Percentiles rank a stretch among this genome's conserved stretches.
Evolutionary conservation across 1,140 invertebrate genomes (phyloP).

Genomic region (Drosophila simulans): DNA sequence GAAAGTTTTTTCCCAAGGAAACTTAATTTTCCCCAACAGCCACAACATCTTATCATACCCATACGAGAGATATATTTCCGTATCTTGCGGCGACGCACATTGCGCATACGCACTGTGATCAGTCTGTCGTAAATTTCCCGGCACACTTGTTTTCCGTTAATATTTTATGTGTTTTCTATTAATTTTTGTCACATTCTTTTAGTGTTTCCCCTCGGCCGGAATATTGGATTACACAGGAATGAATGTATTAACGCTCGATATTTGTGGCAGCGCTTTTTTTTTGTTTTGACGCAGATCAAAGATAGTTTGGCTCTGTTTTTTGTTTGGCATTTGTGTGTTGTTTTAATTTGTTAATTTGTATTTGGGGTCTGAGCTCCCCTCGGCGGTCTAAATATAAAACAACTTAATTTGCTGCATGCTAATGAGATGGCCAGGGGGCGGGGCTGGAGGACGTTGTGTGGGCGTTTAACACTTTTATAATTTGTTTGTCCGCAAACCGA

Average conservation of each 20-base stretch:
- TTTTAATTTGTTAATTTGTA: slow-evolving; percentile 80
- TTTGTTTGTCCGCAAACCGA: slow-evolving; percentile 47
- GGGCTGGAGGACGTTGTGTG: slow-evolving; percentile 45
- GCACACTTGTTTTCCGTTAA: slow-evolving; percentile 41
- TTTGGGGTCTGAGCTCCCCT: slow-evolving; percentile 26
- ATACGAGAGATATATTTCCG: slow-evolving; percentile 4
- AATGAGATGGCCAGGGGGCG: slow-evolving; percentile 45
- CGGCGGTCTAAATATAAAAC: slow-evolving; percentile 67
- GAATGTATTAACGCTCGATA: slow-evolving; percentile 55
- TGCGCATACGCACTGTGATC: slow-evolving; percentile 70
- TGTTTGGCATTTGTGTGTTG: slow-evolving; percentile 24
- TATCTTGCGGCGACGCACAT: slow-evolving; percentile 15
- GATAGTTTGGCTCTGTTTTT: slow-evolving; percentile 47
- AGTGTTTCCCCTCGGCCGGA: slow-evolving; percentile 11
- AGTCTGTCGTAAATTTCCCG: slow-evolving; percentile 30
- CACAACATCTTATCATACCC: slow-evolving; percentile 2
- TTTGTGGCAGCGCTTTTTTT: slow-evolving; percentile 53
- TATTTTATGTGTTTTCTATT: slow-evolving; percentile 79
- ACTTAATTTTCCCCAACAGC: slow-evolving; percentile 29
- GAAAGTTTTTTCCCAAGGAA: slow-evolving; percentile 22
- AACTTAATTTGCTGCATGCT: slow-evolving; percentile 80
- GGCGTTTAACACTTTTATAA: slow-evolving; percentile 78
- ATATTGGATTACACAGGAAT: slow-evolving; percentile 67
- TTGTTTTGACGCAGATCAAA: slow-evolving; percentile 80
- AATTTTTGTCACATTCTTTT: slow-evolving; percentile 68